phyloP scores from a whole-genome alignment of 2,797 vertebrate genomes.

The Acrossocheilus wenchowensis region DNA sequence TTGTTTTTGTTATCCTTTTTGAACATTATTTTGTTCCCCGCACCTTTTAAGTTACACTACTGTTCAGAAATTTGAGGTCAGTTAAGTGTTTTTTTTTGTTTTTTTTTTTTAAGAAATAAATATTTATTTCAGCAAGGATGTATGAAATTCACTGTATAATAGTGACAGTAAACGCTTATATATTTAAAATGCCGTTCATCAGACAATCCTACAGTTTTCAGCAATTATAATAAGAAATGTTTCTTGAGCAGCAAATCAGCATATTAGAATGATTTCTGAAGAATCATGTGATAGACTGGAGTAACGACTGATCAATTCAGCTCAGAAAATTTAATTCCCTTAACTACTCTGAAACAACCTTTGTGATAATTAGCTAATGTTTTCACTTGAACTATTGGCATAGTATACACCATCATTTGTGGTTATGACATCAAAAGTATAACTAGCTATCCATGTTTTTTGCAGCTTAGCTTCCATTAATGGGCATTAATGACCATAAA shows the following conservation, averaged over 20 bases:
- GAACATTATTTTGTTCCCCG: neutral
- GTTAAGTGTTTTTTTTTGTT: no score
- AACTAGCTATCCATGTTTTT: neutral
- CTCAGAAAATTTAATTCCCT: neutral
- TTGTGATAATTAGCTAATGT: neutral
- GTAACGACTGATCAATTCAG: neutral
- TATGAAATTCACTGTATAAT: no score
- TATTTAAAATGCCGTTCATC: neutral
- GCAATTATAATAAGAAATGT: neutral
- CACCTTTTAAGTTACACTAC: neutral
- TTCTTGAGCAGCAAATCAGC: neutral
- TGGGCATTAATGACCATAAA: neutral
- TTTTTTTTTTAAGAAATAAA: no score
- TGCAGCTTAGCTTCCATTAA: neutral
- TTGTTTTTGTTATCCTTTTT: neutral
- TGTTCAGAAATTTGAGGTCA: neutral
- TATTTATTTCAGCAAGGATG: no score
- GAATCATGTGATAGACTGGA: neutral
- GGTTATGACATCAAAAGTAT: neutral
- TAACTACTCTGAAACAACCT: neutral
- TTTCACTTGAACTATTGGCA: neutral
- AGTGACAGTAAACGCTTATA: neutral
- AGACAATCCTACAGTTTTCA: neutral
- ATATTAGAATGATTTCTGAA: neutral
- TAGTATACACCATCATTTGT: neutral